These are phyloP conservation scores for Cassiopea andromeda DNA, from an alignment of 30 jellyfish, hydroid and myxozoan genomes.

Conservation along the genomic window DNA sequence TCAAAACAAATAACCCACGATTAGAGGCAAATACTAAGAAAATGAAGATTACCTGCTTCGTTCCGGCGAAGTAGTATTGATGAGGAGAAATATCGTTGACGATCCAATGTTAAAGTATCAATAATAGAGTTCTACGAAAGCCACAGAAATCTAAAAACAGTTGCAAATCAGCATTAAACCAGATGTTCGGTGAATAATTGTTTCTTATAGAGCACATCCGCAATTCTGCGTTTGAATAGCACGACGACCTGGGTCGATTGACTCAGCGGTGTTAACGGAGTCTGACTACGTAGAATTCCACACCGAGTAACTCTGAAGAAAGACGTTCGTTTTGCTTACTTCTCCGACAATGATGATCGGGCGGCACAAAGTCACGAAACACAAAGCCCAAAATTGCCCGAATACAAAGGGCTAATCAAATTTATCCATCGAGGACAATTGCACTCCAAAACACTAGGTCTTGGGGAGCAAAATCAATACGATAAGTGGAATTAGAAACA, in stretches of 20 bases:
- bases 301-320: neutral
- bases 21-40: neutral
- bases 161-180: neutral
- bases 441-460: neutral
- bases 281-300: neutral
- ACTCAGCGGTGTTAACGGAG: neutral
- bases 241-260: neutral
- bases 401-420: conserved; percentile 2
- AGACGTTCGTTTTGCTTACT: neutral
- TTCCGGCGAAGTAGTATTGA: neutral
- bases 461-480: conserved; percentile 3
- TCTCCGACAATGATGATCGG: neutral
- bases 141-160: neutral
- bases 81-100: neutral
- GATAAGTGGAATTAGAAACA: neutral
- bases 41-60: neutral
- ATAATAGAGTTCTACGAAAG: neutral
- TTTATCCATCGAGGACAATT: neutral
- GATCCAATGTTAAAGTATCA: neutral
- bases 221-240: neutral
- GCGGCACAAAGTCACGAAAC: neutral
- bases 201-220: neutral
- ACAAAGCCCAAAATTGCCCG: neutral
- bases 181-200: neutral
- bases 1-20: neutral